phyloP scores from a whole-genome alignment of 2,888 invertebrate species.

The Callyntrura sp. region DNA sequence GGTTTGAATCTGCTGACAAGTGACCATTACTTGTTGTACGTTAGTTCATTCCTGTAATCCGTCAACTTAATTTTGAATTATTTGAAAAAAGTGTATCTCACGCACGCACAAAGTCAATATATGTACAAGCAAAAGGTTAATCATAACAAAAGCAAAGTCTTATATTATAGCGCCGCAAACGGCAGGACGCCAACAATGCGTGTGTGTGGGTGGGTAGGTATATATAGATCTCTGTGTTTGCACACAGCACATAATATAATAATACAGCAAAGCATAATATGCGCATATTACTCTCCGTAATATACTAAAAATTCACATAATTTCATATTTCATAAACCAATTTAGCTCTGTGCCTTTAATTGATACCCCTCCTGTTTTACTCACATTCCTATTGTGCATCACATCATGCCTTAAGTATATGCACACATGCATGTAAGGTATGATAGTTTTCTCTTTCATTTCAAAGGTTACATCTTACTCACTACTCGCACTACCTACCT shows the following conservation, averaged over 20 bases:
- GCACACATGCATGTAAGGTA: not conserved
- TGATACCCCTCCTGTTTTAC: not conserved
- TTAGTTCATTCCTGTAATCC: slow-evolving; percentile 12
- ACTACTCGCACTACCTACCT: too few species aligned
- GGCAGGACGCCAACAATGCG: not conserved
- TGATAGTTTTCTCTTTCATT: slow-evolving; percentile 50
- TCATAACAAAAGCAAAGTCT: not conserved
- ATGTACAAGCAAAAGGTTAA: not conserved
- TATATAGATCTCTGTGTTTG: not conserved
- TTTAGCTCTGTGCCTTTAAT: not conserved
- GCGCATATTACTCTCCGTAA: not conserved
- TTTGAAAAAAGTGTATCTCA: slow-evolving; percentile 28
- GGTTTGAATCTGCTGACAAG: slow-evolving; percentile 50
- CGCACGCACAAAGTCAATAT: not conserved
- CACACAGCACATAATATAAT: too few species aligned
- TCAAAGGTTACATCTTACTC: not conserved
- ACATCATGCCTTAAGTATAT: not conserved
- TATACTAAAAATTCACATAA: not conserved
- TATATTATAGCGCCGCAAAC: too few species aligned
- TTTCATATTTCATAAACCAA: not conserved
- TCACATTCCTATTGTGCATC: not conserved
- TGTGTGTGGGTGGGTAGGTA: not conserved
- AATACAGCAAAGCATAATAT: not conserved
- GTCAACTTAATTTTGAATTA: slow-evolving; percentile 10
- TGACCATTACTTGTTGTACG: slow-evolving; percentile 56